phyloP scores from a whole-genome alignment of 2,888 invertebrate species.

The Drosophila macrothrix region DNA sequence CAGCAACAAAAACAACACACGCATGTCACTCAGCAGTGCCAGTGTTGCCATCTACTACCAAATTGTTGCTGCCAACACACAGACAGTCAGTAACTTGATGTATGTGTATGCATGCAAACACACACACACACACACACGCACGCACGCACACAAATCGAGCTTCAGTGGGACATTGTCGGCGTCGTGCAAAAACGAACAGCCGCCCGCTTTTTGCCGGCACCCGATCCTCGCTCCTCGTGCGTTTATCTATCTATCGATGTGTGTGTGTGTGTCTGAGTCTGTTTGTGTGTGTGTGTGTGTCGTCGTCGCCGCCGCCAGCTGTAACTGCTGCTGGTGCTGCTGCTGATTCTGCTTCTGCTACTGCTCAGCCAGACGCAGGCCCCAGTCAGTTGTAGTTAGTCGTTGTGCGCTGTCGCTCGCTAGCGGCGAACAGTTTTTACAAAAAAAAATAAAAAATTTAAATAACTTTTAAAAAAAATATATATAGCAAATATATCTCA shows the following conservation, averaged over 20 bases:
- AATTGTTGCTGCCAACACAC: slow-evolving; percentile 40
- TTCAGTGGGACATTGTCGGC: slow-evolving; percentile 56
- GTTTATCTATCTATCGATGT: slow-evolving; percentile 8
- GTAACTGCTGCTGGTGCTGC: slow-evolving; percentile 37
- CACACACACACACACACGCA: slow-evolving; percentile 14
- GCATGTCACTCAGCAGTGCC: slow-evolving; percentile 52
- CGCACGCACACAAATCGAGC: slow-evolving; percentile 38
- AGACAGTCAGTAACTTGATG: slow-evolving; percentile 43
- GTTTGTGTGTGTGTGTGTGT: slow-evolving; percentile 8
- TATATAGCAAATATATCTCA: slow-evolving; percentile 13
- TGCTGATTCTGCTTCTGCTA: slow-evolving; percentile 1
- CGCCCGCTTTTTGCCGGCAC: slow-evolving; percentile 65
- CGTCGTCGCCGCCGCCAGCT: slow-evolving; percentile 34
- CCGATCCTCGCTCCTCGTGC: slow-evolving; percentile 67
- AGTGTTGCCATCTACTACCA: slow-evolving; percentile 55
- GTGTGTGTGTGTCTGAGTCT: slow-evolving; percentile 1
- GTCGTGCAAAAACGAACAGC: slow-evolving; percentile 45
- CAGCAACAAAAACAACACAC: slow-evolving; percentile 41
- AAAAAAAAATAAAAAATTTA: slow-evolving; percentile 9
- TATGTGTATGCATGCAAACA: slow-evolving; percentile 28
- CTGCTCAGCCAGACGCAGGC: slow-evolving; percentile 48
- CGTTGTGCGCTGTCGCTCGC: slow-evolving; percentile 66
- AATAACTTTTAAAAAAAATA: slow-evolving; percentile 18
- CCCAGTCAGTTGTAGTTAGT: slow-evolving; percentile 76
- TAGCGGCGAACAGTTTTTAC: slow-evolving; percentile 42